Conservation (phyloP, 2,888 invertebrate genomes). For the Pogonocherus hispidulus region DNA sequence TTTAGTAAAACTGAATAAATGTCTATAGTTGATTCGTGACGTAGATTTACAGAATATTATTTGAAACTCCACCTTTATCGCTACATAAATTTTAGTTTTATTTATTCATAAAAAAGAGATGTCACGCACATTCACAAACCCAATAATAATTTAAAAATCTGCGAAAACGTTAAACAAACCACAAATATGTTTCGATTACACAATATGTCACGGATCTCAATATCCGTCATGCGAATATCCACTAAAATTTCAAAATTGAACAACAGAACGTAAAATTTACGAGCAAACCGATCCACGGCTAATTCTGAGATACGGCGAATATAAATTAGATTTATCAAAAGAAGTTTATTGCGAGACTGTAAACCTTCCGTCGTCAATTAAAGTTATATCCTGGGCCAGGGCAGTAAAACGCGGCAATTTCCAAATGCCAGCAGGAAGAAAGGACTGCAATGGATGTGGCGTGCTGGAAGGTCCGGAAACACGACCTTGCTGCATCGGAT, state of each 20-base stretch:
- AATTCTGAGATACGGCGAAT: slow-evolving; percentile 12
- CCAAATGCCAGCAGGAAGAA: not conserved
- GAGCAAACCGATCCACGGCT: slow-evolving; percentile 6
- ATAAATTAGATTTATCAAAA: slow-evolving; percentile 26
- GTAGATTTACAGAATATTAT: too few relatives aligned
- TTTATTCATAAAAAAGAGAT: too few relatives aligned
- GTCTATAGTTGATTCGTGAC: too few relatives aligned
- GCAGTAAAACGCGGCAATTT: slow-evolving; percentile 16
- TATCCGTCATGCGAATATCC: not conserved
- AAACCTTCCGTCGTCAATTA: slow-evolving; percentile 32
- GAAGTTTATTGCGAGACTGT: slow-evolving; percentile 12
- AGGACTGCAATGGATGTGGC: not conserved
- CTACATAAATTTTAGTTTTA: too few relatives aligned
- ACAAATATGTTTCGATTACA: too few relatives aligned
- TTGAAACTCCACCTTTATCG: too few relatives aligned
- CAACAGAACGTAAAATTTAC: slow-evolving; percentile 18
- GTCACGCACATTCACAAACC: too few relatives aligned
- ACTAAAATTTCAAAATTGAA: not conserved
- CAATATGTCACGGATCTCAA: too few relatives aligned
- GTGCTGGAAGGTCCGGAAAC: not conserved
- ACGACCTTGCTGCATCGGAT: not conserved
- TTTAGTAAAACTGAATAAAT: too few relatives aligned
- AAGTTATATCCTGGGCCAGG: too few relatives aligned
- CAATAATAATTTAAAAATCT: too few relatives aligned
- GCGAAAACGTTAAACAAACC: too few relatives aligned